Evolutionary conservation across 2,113 vertebrate genomes (phyloP).

Genomic region (Phylloscopus trochilus): DNA sequence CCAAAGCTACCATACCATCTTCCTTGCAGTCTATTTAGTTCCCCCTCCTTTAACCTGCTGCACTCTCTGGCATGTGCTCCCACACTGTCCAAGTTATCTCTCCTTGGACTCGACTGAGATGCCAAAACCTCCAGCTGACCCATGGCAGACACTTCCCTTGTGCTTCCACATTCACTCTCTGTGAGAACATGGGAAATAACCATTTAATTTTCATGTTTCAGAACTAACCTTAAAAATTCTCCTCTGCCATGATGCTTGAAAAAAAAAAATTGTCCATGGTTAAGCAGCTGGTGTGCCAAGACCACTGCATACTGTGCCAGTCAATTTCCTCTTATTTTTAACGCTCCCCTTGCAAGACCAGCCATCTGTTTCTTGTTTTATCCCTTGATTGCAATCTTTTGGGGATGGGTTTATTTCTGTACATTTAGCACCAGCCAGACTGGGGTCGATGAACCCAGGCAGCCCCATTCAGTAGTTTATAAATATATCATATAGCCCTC

Average conservation of each 20-base stretch:
- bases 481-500: conserved; percentile 6
- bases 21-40: neutral
- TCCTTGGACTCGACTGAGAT: neutral
- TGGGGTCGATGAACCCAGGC: conserved; percentile 7
- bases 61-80: neutral
- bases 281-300: conserved; percentile 43
- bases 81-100: neutral
- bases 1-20: neutral
- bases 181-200: neutral
- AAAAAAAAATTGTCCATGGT: conserved; percentile 25
- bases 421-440: conserved; percentile 26
- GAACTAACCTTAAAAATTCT: conserved; percentile 6
- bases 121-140: neutral
- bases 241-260: neutral
- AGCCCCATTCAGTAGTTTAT: conserved; percentile 24
- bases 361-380: conserved; percentile 58
- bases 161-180: neutral
- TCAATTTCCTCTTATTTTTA: conserved; percentile 66
- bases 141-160: neutral
- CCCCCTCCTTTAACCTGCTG: neutral
- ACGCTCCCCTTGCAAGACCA: conserved; percentile 44
- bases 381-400: conserved; percentile 51
- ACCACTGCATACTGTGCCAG: conserved; percentile 53
- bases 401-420: conserved; percentile 50
- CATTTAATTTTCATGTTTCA: neutral